Evolutionary conservation across 2,888 invertebrate species (phyloP).

Genomic region (Aspidiotus rigidus): DNA sequence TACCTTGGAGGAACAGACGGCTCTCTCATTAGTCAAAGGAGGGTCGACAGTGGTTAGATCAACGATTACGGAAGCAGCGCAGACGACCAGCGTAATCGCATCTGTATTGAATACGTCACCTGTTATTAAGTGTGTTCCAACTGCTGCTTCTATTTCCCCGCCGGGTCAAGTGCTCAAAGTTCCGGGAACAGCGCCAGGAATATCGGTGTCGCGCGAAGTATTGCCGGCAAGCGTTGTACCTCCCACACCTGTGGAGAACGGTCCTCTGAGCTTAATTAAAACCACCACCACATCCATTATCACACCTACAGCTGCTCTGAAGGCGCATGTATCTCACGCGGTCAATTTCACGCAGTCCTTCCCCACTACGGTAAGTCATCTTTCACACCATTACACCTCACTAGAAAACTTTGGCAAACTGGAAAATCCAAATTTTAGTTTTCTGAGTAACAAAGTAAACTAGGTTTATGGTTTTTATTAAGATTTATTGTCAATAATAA

Average conservation of each 20-base stretch:
- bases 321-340: constrained; percentile 17
- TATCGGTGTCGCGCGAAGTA: not conserved
- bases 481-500: no score
- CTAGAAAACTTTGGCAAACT: not conserved
- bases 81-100: constrained; percentile 19
- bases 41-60: not conserved
- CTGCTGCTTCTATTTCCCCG: not conserved
- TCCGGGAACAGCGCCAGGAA: not conserved
- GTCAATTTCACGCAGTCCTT: constrained; percentile 22
- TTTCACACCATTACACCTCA: not conserved
- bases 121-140: not conserved
- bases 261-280: constrained; percentile 23
- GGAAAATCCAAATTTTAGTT: not conserved
- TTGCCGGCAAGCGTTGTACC: not conserved
- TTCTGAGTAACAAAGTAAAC: not conserved
- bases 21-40: constrained; percentile 17
- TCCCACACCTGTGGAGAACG: constrained; percentile 4
- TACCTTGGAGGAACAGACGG: constrained; percentile 15
- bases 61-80: not conserved
- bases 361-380: constrained; percentile 21
- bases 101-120: not conserved
- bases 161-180: not conserved
- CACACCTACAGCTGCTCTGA: constrained; percentile 23
- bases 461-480: no score
- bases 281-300: constrained; percentile 19